These are phyloP conservation scores for Burhinus bistriatus DNA, from an alignment of 2,113 vertebrate species.

Conservation along the genomic window DNA sequence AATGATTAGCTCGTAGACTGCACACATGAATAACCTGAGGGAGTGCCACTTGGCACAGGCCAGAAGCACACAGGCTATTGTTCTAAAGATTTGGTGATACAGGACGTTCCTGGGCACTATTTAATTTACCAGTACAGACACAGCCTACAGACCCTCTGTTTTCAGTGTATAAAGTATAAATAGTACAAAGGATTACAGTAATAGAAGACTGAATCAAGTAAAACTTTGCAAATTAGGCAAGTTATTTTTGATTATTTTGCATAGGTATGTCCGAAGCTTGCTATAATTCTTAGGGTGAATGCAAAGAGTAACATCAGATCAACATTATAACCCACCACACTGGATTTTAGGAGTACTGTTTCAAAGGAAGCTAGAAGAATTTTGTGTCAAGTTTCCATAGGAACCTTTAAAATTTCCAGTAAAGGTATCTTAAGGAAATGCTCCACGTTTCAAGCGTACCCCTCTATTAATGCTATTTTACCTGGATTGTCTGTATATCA, in stretches of 20 bases:
- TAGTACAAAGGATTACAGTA: neutral
- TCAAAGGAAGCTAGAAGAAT: neutral
- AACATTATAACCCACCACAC: neutral
- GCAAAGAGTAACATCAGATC: neutral
- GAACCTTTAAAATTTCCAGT: neutral
- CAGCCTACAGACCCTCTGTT: neutral
- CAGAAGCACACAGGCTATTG: neutral
- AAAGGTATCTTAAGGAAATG: neutral
- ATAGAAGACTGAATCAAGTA: neutral
- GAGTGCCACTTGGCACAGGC: neutral
- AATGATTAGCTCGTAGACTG: neutral
- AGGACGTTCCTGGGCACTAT: neutral
- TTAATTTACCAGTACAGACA: neutral
- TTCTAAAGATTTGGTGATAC: neutral
- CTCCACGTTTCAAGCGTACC: neutral
- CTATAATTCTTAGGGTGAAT: neutral
- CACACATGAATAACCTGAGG: accelerated
- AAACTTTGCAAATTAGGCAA: neutral
- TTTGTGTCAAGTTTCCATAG: neutral
- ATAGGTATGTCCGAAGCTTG: neutral
- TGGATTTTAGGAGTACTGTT: neutral
- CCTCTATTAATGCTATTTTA: neutral
- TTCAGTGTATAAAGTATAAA: neutral
- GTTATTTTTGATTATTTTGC: neutral
- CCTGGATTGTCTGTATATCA: neutral